Evolutionary conservation across 2,888 invertebrate genomes (phyloP), one percentile per base, ranked within the genome.

Genomic region (Dione juno): DNA sequence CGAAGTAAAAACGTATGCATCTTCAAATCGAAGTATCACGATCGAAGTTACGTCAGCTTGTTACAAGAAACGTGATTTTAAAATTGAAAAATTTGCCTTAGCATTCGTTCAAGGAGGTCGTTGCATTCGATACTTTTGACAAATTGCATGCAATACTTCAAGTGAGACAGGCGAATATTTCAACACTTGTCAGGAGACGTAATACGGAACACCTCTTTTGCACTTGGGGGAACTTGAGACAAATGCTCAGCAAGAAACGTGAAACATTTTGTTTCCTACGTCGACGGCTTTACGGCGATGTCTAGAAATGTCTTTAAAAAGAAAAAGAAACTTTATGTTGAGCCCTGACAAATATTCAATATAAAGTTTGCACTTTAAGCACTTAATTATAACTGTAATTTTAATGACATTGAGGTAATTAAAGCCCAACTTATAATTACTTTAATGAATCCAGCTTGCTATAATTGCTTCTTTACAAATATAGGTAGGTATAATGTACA

Each of bases 151-250:
- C 77, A 78, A 78, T 80, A 65, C 69, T 67, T 69, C 67, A 48
- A 50, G 53, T 54, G 74, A 71, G 70, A 75, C 76, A 73, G 75
- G 73, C 73, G 73, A 72, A 79, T 77, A 80, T 82, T 79, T 79
- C 72, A 74, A 70, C 74, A 74, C 72, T 74, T 74, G 74, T 74
- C 72, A 63, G 72, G 57, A 65, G 66, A 53, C 57, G 74, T 81
- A 78, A 79, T 79, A 78, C 76, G 79, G 77, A 79, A 76, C 77
- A 80, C 75, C 79, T 73, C 75, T 76, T 78, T 76, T 76, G 75
- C 79, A 78, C 76, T 80, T 77, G 76, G 79, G 76, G 79, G 78
- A 80, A 77, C 85, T 85, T 85, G 84, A 85, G 87, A 88, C 85
- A 79, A 83, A 84, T 85, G 81, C 81, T 80, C 78, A 78, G 67